Evolutionary conservation across 2,113 vertebrate species (phyloP).

Genomic region (Ammodramus savannarum): DNA sequence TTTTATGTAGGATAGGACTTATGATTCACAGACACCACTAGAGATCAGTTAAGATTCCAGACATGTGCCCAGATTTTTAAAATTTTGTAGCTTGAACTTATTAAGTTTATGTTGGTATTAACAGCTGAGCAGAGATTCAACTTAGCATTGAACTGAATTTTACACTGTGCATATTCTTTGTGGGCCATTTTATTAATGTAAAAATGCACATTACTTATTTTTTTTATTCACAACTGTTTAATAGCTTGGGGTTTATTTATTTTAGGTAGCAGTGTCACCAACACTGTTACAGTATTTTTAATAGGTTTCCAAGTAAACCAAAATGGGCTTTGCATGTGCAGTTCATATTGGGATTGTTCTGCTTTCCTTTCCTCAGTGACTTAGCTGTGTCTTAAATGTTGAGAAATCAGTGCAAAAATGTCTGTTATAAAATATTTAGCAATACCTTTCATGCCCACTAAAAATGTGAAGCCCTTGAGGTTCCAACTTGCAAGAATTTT

Average conservation of each 20-base stretch:
- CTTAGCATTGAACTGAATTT: not conserved
- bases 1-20: constrained; percentile 7
- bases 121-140: not conserved
- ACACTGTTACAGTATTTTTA: not conserved
- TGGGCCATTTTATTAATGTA: not conserved
- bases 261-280: not conserved
- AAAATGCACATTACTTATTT: not conserved
- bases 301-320: not conserved
- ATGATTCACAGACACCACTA: not conserved
- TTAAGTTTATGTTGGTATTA: not conserved
- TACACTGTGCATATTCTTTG: not conserved
- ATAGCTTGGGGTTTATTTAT: not conserved
- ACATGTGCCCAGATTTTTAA: not conserved
- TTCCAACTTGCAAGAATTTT: not conserved
- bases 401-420: not conserved
- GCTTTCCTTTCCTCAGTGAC: not conserved
- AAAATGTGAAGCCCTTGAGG: not conserved
- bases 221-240: not conserved
- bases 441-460: not conserved
- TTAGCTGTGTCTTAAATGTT: not conserved
- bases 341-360: not conserved
- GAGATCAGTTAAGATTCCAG: not conserved
- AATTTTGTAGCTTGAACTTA: not conserved
- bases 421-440: constrained; percentile 34
- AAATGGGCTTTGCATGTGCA: not conserved